These are phyloP conservation scores for Hylyphantes graminicola DNA, from an alignment of 1,140 invertebrate genomes.

Conservation along the genomic window DNA sequence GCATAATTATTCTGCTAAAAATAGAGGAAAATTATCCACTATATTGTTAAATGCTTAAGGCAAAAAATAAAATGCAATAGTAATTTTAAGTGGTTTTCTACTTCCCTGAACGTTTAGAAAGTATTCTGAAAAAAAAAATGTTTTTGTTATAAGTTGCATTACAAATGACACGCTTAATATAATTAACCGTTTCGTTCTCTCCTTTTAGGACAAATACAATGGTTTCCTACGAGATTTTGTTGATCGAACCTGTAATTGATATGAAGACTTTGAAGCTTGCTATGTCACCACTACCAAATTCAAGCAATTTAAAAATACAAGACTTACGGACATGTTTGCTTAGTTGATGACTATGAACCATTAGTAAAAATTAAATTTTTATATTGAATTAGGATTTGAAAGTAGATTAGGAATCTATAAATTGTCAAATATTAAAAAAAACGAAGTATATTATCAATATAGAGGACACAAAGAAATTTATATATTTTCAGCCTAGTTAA, in stretches of 20 bases:
- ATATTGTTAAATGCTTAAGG: background rate
- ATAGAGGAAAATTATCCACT: background rate
- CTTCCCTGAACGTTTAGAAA: no score
- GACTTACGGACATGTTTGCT: no score
- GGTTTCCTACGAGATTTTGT: slow-evolving; percentile 33
- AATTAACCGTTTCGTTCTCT: background rate
- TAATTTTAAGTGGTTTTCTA: background rate
- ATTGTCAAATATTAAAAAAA: background rate
- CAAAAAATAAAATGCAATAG: background rate
- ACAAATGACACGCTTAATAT: background rate
- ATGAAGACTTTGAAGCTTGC: slow-evolving; percentile 31
- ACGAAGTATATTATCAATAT: background rate
- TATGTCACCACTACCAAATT: background rate
- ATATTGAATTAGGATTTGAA: slow-evolving; percentile 45
- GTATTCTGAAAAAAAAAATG: background rate
- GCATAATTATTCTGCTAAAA: background rate
- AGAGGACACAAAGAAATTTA: background rate
- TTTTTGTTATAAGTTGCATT: background rate
- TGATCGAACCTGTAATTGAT: slow-evolving; percentile 14
- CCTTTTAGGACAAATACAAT: slow-evolving; percentile 30
- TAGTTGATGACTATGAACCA: no score
- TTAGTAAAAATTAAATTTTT: no score
- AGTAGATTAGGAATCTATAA: slow-evolving; percentile 40
- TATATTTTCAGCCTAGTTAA: background rate
- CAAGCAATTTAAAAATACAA: background rate